Percentiles rank a stretch among this genome's conserved stretches.
Evolutionary conservation across 2,113 vertebrate species (phyloP).

Genomic region (Microcebus griseorufus): DNA sequence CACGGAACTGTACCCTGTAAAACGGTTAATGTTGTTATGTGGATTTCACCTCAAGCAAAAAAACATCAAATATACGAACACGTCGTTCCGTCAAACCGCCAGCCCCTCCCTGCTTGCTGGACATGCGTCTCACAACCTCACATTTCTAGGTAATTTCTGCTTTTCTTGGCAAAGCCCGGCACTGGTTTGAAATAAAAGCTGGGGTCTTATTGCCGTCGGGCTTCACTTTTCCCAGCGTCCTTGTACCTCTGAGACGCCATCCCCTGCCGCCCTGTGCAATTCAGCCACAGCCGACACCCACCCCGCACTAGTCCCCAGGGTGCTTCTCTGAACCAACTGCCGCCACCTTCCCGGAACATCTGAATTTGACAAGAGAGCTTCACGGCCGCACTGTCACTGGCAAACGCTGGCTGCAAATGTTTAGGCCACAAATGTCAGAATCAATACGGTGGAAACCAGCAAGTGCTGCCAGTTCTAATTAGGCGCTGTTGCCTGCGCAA

Average conservation of each 20-base stretch:
- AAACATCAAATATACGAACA: neutral
- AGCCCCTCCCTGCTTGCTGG: neutral
- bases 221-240: neutral
- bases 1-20: neutral
- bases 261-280: neutral
- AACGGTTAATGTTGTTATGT: neutral
- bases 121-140: neutral
- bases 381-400: neutral
- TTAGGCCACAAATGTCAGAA: neutral
- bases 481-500: neutral
- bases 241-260: neutral
- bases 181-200: neutral
- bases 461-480: neutral
- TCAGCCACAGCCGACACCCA: too few species aligned
- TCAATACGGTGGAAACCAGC: neutral
- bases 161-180: neutral
- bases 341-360: neutral
- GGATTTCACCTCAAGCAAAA: neutral
- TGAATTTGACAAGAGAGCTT: neutral
- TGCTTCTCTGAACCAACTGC: neutral
- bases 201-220: accelerated
- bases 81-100: neutral
- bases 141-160: neutral
- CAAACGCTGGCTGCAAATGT: neutral
- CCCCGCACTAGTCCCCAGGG: neutral